Base-by-base conservation (phyloP, 2,888 invertebrate genomes). In the Melanophora roralis region DNA sequence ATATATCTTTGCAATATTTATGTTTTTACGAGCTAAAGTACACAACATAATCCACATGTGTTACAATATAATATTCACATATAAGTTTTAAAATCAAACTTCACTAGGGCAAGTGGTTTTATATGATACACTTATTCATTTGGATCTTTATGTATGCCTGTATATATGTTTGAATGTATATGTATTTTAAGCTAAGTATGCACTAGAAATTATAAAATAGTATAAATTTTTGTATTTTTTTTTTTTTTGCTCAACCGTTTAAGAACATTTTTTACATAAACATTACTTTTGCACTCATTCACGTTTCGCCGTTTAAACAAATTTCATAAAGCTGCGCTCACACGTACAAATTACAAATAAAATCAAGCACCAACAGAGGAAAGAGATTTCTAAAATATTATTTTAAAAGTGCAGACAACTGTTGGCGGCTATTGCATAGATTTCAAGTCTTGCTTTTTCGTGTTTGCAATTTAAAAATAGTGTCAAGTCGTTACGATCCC, bases 381-480 rank as follows among this genome's bases (percentile, higher is more conserved):
- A 14, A 34, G 4, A 65, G 21, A 32, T 36, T 23, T 45, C 47
- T 19, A 43, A 27, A 60, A 45, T 62, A 51, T 47, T 55, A 36
- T 53, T 16, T 7, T 5, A 36, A 64, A 64, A 38, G 21, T 45
- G n/a, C n/a, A 51, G 47, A 69, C 43, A 55, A 53, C 38, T 38
- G 40, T 43, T 49, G 49, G 38, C 36, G 34, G 73, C 23, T 27
- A 32, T 19, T 55, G 55, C 47, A 73, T 40, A 14, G 21, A 27
- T 32, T 62, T 79, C 81, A 16, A 45, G 23, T 83, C 81, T 84
- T 84, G 62, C 47, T 53, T 27, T 74, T 82, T 77, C 81, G 83
- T 84, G 81, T 65, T 40, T 68, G 45, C 72, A 81, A 55, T 80
- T 84, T 84, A 81, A 84, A 85, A 85, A 79, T 78, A 82, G 73